A percentile compares a stretch with the other conserved stretches of the same genome.
These are phyloP conservation scores for Maconellicoccus hirsutus DNA, from an alignment of 1,140 invertebrate genomes.

Conservation along the genomic window DNA sequence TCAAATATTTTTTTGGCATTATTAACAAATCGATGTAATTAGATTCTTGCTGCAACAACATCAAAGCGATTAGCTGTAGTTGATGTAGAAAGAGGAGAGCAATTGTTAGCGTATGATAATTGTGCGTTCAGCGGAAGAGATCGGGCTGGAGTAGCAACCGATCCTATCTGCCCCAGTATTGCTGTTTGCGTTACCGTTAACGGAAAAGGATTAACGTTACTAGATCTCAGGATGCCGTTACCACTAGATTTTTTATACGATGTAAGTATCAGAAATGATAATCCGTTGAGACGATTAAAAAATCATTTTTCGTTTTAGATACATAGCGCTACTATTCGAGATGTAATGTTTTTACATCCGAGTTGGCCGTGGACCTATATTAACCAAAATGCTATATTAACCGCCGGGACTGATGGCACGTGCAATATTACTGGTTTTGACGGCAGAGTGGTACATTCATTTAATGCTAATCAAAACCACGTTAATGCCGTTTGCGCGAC, in stretches of 20 bases:
- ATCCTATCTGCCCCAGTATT: conserved; percentile 39
- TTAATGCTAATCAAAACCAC: conserved; percentile 37
- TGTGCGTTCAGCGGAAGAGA: conserved; percentile 40
- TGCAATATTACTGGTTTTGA: conserved; percentile 40
- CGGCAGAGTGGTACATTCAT: conserved; percentile 37
- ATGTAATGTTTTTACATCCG: conserved; percentile 39
- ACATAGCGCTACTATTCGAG: conserved; percentile 38
- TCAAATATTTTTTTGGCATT: neutral
- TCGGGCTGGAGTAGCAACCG: conserved; percentile 39
- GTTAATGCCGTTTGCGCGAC: conserved; percentile 39
- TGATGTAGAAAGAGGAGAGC: conserved; percentile 40
- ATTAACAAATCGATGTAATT: neutral
- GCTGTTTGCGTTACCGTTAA: conserved; percentile 40
- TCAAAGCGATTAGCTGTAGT: conserved; percentile 39
- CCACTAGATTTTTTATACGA: conserved; percentile 42
- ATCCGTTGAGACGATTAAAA: no score
- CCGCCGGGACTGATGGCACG: conserved; percentile 37
- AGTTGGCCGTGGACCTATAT: conserved; percentile 39
- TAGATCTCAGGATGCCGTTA: conserved; percentile 41
- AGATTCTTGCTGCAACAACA: conserved; percentile 41
- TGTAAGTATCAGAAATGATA: conserved; percentile 32
- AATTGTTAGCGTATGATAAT: conserved; percentile 41
- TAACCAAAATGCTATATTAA: conserved; percentile 35
- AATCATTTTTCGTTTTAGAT: conserved; percentile 32
- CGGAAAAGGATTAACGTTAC: conserved; percentile 41